Percentiles rank a stretch among this genome's conserved stretches.
Evolutionary conservation across 2,888 invertebrate genomes (phyloP).

Genomic region (Nudaria mundana): DNA sequence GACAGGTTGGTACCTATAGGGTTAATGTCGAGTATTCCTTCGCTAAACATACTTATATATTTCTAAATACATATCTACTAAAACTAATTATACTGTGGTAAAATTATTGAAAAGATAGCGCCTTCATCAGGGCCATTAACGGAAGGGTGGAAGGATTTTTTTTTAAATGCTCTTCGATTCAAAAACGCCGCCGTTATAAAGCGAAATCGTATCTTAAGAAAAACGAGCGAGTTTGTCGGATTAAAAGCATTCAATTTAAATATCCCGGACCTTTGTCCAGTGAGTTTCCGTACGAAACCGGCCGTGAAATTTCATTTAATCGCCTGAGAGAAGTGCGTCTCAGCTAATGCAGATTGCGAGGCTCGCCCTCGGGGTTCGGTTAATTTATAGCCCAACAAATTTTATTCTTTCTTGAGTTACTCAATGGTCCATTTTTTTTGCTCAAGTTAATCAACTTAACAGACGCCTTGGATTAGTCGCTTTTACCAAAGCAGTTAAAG

Average conservation of each 20-base stretch:
- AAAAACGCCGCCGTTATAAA: conserved; percentile 30
- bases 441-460: conserved; percentile 34
- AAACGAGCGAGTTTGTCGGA: conserved; percentile 53
- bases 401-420: conserved; percentile 74
- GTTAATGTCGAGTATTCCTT: neutral
- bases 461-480: conserved; percentile 38
- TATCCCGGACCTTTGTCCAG: conserved; percentile 73
- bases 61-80: neutral
- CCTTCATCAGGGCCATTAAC: too few relatives aligned
- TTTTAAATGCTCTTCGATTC: conserved; percentile 24
- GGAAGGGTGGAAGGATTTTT: conserved; percentile 10
- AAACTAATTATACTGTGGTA: neutral
- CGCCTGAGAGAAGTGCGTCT: conserved; percentile 74
- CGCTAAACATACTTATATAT: too few relatives aligned
- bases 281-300: conserved; percentile 67
- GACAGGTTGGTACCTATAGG: too few relatives aligned
- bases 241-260: conserved; percentile 75
- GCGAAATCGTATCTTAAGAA: conserved; percentile 43
- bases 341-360: conserved; percentile 76
- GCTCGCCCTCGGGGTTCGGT: conserved; percentile 58
- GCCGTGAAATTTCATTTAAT: conserved; percentile 79
- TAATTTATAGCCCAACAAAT: conserved; percentile 78
- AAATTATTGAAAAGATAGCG: too few relatives aligned
- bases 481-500: conserved; percentile 42
- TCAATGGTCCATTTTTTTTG: conserved; percentile 66